Percentiles rank a stretch among this genome's conserved stretches.
phyloP scores from a whole-genome alignment of 1,140 invertebrate species.

The Phymastichus coffea region DNA sequence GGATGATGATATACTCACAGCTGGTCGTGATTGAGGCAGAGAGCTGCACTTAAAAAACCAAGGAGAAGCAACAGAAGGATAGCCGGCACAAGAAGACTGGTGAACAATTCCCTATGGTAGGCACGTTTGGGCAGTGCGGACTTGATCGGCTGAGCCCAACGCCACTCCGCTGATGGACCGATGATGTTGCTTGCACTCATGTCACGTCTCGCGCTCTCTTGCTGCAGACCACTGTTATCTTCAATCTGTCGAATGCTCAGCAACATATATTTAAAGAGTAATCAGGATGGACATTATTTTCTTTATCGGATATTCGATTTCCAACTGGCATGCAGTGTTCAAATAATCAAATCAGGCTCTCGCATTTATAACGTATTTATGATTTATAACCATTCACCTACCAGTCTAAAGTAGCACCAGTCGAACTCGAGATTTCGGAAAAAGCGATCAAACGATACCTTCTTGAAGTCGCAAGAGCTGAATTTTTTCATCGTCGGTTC shows the following conservation, averaged over 20 bases:
- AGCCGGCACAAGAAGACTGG: slow-evolving; percentile 71
- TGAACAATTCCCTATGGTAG: slow-evolving; percentile 69
- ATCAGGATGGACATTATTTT: background rate
- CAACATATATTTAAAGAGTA: no score
- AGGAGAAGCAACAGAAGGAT: slow-evolving; percentile 67
- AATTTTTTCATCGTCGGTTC: slow-evolving; percentile 73
- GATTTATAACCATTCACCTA: slow-evolving; percentile 49
- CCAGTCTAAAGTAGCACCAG: slow-evolving; percentile 86
- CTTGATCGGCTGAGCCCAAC: slow-evolving; percentile 62
- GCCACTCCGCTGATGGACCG: slow-evolving; percentile 38
- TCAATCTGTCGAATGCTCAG: slow-evolving; percentile 35
- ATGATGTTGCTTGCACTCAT: slow-evolving; percentile 48
- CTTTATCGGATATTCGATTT: background rate
- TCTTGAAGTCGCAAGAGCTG: slow-evolving; percentile 77
- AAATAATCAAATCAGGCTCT: no score
- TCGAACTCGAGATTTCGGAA: slow-evolving; percentile 81
- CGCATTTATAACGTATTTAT: background rate
- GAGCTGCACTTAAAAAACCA: slow-evolving; percentile 67
- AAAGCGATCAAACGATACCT: slow-evolving; percentile 79
- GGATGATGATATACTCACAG: slow-evolving; percentile 73
- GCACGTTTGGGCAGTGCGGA: slow-evolving; percentile 66
- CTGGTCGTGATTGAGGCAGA: slow-evolving; percentile 77
- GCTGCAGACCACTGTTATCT: slow-evolving; percentile 36
- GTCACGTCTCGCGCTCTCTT: slow-evolving; percentile 44
- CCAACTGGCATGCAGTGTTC: background rate